These are phyloP conservation scores for Apodemia hepburni DNA, from an alignment of 2,888 invertebrate species.

Conservation along the genomic window DNA sequence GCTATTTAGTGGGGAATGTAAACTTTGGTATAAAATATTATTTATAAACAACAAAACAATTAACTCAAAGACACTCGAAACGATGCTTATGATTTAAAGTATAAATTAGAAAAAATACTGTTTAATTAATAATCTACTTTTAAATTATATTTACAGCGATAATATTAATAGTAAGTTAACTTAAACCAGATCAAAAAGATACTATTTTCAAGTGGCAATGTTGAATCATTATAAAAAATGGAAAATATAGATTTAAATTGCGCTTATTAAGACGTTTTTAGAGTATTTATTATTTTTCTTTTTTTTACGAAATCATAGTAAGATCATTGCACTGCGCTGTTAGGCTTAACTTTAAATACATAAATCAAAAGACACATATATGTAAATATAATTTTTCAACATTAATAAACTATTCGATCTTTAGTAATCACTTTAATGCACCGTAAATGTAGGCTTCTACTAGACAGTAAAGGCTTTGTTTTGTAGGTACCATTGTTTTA, in stretches of 20 bases:
- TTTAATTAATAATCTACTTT: conserved; percentile 64
- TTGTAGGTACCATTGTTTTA: conserved; percentile 54
- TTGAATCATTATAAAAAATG: neutral
- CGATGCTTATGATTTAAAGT: conserved; percentile 67
- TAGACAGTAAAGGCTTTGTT: conserved; percentile 57
- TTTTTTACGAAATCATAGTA: conserved; percentile 18
- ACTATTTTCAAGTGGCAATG: conserved; percentile 7
- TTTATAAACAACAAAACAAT: conserved; percentile 76
- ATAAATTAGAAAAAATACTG: conserved; percentile 79
- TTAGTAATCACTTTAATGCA: conserved; percentile 44
- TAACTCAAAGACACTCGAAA: conserved; percentile 71
- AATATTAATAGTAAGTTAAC: conserved; percentile 48
- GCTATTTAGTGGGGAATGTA: conserved; percentile 84
- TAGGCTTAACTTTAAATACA: conserved; percentile 27
- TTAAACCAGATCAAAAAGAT: conserved; percentile 34
- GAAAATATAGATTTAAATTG: conserved; percentile 18
- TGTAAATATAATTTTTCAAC: conserved; percentile 36
- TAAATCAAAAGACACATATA: conserved; percentile 28
- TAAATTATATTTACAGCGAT: conserved; percentile 64
- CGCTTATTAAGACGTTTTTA: conserved; percentile 16
- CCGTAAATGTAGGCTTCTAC: conserved; percentile 56
- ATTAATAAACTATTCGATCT: conserved; percentile 36
- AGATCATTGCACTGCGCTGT: conserved; percentile 35
- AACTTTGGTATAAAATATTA: conserved; percentile 86
- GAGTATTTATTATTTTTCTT: neutral